A percentile compares a stretch with the other conserved stretches of the same genome.
Conservation (phyloP, 2,797 vertebrate genomes). For the Channa striata region DNA sequence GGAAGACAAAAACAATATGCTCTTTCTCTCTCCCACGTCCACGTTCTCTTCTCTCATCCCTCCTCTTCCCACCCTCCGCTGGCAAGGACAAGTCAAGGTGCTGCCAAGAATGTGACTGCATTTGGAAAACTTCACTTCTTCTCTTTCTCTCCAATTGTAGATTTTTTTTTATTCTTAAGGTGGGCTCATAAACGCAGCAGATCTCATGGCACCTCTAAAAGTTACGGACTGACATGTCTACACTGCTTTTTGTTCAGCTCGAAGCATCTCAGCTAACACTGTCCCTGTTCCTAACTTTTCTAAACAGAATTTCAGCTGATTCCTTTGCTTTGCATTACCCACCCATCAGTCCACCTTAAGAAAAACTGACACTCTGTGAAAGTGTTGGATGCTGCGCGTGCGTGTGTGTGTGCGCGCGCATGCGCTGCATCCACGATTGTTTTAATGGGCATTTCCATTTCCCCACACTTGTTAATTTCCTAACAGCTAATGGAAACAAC, state of each 20-base stretch:
- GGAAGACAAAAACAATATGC: constrained; percentile 41
- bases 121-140: constrained; percentile 65
- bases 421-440: no score
- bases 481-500: constrained; percentile 43
- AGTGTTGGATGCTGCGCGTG: constrained; percentile 8
- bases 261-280: neutral
- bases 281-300: neutral
- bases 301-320: constrained; percentile 11
- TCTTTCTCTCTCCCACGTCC: constrained; percentile 48
- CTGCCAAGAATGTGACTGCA: constrained; percentile 82
- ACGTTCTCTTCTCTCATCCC: constrained; percentile 49
- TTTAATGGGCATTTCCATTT: constrained; percentile 53
- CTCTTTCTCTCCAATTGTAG: constrained; percentile 45
- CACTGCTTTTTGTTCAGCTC: neutral
- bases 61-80: constrained; percentile 70
- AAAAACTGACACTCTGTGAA: constrained; percentile 37
- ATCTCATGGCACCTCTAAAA: neutral
- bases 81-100: constrained; percentile 69
- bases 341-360: constrained; percentile 58
- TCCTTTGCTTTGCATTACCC: neutral
- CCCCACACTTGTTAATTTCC: constrained; percentile 49
- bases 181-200: constrained; percentile 30
- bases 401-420: constrained; percentile 21
- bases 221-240: neutral
- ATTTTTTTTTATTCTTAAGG: constrained; percentile 56